These are phyloP conservation scores for Hemithea aestivaria DNA, from an alignment of 2,888 invertebrate species.

Conservation along the genomic window DNA sequence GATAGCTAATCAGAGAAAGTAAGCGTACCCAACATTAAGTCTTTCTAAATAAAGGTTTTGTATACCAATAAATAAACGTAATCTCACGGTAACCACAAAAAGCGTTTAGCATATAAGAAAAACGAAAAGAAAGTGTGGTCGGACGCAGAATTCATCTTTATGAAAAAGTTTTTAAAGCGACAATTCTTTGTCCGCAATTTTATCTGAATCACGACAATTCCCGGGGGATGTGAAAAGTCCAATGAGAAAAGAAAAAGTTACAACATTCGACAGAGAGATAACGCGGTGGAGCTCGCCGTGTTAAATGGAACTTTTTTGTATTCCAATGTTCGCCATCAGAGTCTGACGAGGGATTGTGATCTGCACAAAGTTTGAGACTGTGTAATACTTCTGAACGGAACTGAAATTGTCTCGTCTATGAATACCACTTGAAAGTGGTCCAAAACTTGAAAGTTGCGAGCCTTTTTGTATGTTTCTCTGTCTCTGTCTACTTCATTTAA, in stretches of 20 bases:
- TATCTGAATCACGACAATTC: conserved; percentile 28
- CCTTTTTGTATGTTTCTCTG: conserved; percentile 14
- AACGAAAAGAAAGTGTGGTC: conserved; percentile 6
- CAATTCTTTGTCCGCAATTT: conserved; percentile 27
- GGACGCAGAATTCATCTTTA: conserved; percentile 17
- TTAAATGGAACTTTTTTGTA: conserved; percentile 31
- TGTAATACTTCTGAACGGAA: conserved; percentile 47
- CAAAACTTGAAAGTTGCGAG: conserved; percentile 17
- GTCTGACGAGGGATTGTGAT: conserved; percentile 62
- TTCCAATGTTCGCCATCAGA: conserved; percentile 49
- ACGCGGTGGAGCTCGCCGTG: conserved; percentile 25
- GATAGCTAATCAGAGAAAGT: no score
- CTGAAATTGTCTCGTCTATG: conserved; percentile 44
- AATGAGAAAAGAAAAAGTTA: conserved; percentile 28
- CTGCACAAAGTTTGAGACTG: conserved; percentile 60
- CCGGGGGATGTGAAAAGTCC: conserved; percentile 27
- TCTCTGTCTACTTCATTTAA: conserved; percentile 12
- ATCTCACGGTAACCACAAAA: background rate
- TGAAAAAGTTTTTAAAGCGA: conserved; percentile 28
- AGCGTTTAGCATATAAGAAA: conserved; percentile 4
- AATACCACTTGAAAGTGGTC: conserved; percentile 67
- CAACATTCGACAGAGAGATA: conserved; percentile 31
- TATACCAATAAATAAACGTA: background rate
- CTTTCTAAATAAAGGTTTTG: no score
- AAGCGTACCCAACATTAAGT: no score